Conservation (phyloP, 2,888 invertebrate species). For the Trimorus sp. region DNA sequence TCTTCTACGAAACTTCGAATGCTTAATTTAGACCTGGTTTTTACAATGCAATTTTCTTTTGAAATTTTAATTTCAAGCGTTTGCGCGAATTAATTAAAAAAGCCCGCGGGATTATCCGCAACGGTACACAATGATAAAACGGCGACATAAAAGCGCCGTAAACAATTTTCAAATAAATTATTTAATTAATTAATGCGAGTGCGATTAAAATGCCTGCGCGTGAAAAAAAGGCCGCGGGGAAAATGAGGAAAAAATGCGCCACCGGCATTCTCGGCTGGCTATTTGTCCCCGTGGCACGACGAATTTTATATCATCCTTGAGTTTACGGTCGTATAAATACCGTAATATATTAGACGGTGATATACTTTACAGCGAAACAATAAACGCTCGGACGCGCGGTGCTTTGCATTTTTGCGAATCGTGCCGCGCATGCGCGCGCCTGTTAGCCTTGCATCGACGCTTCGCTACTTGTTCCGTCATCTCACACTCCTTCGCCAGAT, state of each 20-base stretch:
- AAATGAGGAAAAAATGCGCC: slow-evolving; percentile 18
- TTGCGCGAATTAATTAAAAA: too few relatives aligned
- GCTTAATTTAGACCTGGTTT: too few relatives aligned
- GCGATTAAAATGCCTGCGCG: slow-evolving; percentile 30
- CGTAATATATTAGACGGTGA: slow-evolving; percentile 58
- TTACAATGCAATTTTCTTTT: too few relatives aligned
- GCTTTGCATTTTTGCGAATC: slow-evolving; percentile 51
- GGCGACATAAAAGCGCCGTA: slow-evolving; percentile 5
- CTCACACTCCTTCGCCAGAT: background rate
- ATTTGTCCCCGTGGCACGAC: slow-evolving; percentile 43
- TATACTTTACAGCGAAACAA: slow-evolving; percentile 62
- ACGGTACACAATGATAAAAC: slow-evolving; percentile 11
- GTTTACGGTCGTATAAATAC: slow-evolving; percentile 59
- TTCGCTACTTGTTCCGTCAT: background rate
- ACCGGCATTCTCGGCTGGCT: slow-evolving; percentile 42
- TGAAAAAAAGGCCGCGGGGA: slow-evolving; percentile 7
- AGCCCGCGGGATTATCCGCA: background rate
- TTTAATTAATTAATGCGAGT: slow-evolving; percentile 35
- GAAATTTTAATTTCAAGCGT: too few relatives aligned
- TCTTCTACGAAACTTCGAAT: too few relatives aligned
- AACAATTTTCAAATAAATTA: slow-evolving; percentile 17
- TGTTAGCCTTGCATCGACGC: background rate
- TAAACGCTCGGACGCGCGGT: slow-evolving; percentile 41
- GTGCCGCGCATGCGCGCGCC: slow-evolving; percentile 28
- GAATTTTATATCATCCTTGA: slow-evolving; percentile 55